Percentiles rank a stretch among this genome's conserved stretches.
Evolutionary conservation across 2,888 invertebrate genomes (phyloP).

Genomic region (Caenorhabditis macrosperma): DNA sequence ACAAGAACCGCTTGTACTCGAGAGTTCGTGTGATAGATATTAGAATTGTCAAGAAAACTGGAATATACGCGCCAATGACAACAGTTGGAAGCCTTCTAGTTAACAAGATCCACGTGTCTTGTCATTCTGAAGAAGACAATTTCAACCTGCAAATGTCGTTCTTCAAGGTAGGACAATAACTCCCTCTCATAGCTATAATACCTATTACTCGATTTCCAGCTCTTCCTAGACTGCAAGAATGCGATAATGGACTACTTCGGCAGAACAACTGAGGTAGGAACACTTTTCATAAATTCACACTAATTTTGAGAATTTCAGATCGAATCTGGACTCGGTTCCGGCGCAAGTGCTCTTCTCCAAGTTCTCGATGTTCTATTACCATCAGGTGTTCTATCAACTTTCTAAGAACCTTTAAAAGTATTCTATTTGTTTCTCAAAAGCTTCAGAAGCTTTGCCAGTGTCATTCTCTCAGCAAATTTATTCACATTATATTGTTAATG

Average conservation of each 20-base stretch:
- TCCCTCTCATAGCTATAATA: background rate
- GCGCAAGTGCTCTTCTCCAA: constrained; percentile 14
- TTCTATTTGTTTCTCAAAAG: background rate
- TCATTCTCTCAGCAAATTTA: background rate
- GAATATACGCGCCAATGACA: constrained; percentile 77
- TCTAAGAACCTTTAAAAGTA: too few species aligned
- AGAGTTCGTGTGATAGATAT: constrained; percentile 59
- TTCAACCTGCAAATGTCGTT: constrained; percentile 70
- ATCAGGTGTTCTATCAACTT: constrained; percentile 1
- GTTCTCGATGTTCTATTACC: constrained; percentile 30
- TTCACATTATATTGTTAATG: too few species aligned
- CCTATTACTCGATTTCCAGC: background rate
- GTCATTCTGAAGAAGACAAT: constrained; percentile 67
- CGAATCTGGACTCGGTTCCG: constrained; percentile 19
- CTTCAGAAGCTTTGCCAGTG: background rate
- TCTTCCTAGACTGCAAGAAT: background rate
- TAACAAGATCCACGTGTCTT: constrained; percentile 75
- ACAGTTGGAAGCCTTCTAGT: constrained; percentile 71
- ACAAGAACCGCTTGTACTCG: constrained; percentile 8
- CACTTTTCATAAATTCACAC: too few species aligned
- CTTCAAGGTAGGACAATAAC: constrained; percentile 52
- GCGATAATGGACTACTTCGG: background rate
- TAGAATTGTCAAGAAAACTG: constrained; percentile 62
- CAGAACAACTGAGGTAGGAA: background rate
- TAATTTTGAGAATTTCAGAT: background rate